phyloP scores from a whole-genome alignment of 2,888 invertebrate genomes.

The Andrena minutula region DNA sequence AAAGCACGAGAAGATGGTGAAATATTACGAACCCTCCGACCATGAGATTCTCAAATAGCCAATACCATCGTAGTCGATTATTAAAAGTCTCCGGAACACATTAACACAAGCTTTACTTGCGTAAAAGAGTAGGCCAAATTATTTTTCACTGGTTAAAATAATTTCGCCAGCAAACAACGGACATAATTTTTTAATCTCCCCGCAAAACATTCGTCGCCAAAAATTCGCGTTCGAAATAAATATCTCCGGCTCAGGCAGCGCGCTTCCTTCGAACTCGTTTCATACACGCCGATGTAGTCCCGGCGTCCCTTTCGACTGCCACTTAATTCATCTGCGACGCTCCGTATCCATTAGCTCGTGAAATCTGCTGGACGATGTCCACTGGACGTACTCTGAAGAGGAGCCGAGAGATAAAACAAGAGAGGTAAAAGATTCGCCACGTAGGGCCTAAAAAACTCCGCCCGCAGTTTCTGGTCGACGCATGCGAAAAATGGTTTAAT shows the following conservation, averaged over 20 bases:
- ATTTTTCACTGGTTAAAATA: background rate
- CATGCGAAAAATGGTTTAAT: conserved; percentile 40
- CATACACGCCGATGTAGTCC: no score
- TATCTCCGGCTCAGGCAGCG: background rate
- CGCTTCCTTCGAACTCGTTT: background rate
- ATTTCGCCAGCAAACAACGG: background rate
- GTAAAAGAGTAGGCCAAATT: no score
- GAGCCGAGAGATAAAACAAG: background rate
- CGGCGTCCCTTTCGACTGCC: background rate
- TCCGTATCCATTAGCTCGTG: conserved; percentile 39
- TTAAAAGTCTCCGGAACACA: no score
- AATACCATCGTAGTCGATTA: no score
- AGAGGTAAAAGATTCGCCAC: no score
- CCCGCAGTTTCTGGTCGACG: background rate
- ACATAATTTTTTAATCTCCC: background rate
- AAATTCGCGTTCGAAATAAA: conserved; percentile 7
- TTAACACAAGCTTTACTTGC: no score
- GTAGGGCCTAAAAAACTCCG: background rate
- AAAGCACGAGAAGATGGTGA: background rate
- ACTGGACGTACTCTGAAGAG: conserved; percentile 9
- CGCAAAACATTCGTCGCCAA: conserved; percentile 20
- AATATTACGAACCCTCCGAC: no score
- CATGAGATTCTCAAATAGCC: no score
- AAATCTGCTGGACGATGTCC: conserved; percentile 33
- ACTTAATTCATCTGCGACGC: conserved; percentile 6